Evolutionary conservation across 2,888 invertebrate species (phyloP), one percentile per base, ranked within the genome.

Genomic region (Agriopis leucophaearia): DNA sequence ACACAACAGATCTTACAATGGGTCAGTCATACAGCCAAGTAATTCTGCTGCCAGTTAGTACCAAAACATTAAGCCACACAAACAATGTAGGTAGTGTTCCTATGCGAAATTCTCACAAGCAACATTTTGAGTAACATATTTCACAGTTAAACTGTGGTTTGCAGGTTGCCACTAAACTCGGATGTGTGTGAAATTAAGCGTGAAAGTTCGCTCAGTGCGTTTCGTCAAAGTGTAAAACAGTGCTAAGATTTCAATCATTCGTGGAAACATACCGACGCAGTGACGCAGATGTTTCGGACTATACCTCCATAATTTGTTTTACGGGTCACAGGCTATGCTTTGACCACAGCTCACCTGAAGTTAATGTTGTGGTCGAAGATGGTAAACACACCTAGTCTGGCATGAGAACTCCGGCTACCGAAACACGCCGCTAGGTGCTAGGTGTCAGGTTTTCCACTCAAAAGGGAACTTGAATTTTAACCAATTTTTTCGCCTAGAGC

Each of bases 181-280:
- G 63, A 81, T 78, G 81, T 78, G 80, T 69, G 74, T 79, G 76
- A 81, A 84, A 83, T 78, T 81, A 70, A 74, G 77, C 78, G 83
- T 83, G 81, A 83, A 83, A 82, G 74, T 76, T 70, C 68, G 70
- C 59, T 62, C 44, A 50, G 44, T 66, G 51, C 69, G 63, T 79
- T 81, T 81, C 69, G 71, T 67, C 61, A 71, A 75, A 73, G 52
- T 62, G 36, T 58, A 35, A 47, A 45, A 47, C 69, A 76, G 74
- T 73, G 40, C 9, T 50, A 5, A 16, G n/a, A 44, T 40, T 64
- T 38, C n/a, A 27, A 38, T 38, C 27, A 27, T 13, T 10, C 10
- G 5, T 48, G 18, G 48, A 18, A 16, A 48, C 9, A 1, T 18
- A 47, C 18, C 8, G n/a, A n/a, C n/a, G n/a, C n/a, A n/a, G n/a